Evolutionary conservation across 1,140 invertebrate species (phyloP).

Genomic region (Drosophila ficusphila): DNA sequence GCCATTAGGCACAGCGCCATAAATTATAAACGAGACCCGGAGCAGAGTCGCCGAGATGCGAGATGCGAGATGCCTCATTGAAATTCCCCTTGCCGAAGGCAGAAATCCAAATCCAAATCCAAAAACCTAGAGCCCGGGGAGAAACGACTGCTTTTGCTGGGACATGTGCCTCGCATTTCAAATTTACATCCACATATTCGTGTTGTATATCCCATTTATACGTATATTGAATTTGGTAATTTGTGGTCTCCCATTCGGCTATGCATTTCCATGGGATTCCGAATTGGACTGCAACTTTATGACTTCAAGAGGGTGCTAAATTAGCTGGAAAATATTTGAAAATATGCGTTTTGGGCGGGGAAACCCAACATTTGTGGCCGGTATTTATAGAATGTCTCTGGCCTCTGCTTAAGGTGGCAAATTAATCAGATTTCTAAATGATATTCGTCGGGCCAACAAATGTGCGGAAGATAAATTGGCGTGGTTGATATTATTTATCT

Average conservation of each 20-base stretch:
- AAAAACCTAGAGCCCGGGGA: constrained; percentile 15
- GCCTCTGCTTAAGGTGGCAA: constrained; percentile 2
- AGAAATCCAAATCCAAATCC: constrained; percentile 2
- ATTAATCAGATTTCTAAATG: constrained; percentile 27
- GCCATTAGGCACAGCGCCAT: constrained; percentile 73
- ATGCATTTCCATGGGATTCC: constrained; percentile 53
- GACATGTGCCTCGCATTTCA: constrained; percentile 34
- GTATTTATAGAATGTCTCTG: constrained; percentile 30
- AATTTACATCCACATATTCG: constrained; percentile 25
- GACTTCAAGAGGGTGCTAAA: constrained; percentile 53
- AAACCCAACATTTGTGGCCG: constrained; percentile 3
- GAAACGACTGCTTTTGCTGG: constrained; percentile 8
- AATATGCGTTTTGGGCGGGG: constrained; percentile 13
- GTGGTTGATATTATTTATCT: constrained; percentile 30
- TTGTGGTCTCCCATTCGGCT: constrained; percentile 56
- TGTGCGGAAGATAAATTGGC: constrained; percentile 9
- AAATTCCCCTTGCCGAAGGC: constrained; percentile 62
- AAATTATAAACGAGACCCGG: constrained; percentile 60
- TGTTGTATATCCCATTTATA: constrained; percentile 23
- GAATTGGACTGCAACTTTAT: constrained; percentile 29
- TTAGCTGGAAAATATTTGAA: constrained; percentile 55
- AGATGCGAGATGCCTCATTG: constrained; percentile 65
- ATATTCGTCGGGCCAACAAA: constrained; percentile 21
- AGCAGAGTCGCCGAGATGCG: constrained; percentile 10
- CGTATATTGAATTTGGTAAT: constrained; percentile 62